Conservation (phyloP, 2,888 invertebrate species). For the Plusia festucae region DNA sequence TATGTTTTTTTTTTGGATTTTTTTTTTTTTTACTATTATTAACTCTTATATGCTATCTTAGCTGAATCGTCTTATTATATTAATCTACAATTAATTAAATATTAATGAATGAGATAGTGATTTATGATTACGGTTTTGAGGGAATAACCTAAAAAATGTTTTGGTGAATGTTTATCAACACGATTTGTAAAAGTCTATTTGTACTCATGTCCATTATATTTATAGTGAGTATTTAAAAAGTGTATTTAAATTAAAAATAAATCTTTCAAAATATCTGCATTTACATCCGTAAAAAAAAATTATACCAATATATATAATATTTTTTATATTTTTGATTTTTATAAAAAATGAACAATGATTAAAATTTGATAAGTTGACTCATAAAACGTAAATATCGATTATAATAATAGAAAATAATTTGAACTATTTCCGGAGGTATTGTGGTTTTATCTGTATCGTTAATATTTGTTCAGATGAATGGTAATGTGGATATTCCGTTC, state of each 20-base stretch:
- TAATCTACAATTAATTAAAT: no score
- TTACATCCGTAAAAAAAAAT: no score
- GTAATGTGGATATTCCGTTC: background rate
- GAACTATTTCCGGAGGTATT: slow-evolving; percentile 50
- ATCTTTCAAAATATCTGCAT: no score
- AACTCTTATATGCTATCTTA: background rate
- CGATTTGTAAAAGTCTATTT: slow-evolving; percentile 11
- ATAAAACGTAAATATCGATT: background rate
- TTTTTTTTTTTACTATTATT: background rate
- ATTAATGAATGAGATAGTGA: no score
- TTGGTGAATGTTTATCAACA: background rate
- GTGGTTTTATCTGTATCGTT: slow-evolving; percentile 47
- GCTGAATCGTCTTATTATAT: background rate
- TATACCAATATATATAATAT: no score
- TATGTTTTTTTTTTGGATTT: background rate
- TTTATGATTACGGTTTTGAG: background rate
- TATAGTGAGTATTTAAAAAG: background rate
- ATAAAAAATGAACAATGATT: no score
- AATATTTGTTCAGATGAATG: background rate
- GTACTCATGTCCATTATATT: slow-evolving; percentile 13
- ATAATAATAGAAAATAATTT: slow-evolving; percentile 23
- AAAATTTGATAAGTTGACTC: background rate
- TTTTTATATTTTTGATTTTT: no score
- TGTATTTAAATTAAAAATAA: no score
- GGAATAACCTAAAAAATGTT: background rate